These are phyloP conservation scores for Scolanthus callimorphus DNA, from an alignment of 92 coral and sea anemone genomes.

Conservation along the genomic window DNA sequence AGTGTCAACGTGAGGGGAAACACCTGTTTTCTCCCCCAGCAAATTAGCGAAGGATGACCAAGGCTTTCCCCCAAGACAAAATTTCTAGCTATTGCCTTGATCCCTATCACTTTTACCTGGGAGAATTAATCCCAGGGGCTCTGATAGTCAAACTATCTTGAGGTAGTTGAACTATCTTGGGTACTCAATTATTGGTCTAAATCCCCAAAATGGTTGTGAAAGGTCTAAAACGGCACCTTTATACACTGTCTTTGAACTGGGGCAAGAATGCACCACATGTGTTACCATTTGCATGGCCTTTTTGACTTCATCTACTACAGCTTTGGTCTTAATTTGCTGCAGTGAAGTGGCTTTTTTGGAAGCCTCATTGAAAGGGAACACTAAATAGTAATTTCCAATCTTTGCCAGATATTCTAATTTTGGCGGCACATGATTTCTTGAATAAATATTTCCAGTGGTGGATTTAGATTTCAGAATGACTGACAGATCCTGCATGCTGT, in stretches of 20 bases:
- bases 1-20: no score
- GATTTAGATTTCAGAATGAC: neutral
- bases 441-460: neutral
- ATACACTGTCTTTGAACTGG: no score
- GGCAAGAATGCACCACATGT: no score
- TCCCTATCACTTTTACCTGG: no score
- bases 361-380: conserved; percentile 73
- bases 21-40: no score
- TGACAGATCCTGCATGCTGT: neutral
- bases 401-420: conserved; percentile 3
- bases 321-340: conserved; percentile 36
- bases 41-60: no score
- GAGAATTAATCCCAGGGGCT: no score
- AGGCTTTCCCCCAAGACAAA: no score
- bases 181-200: conserved; percentile 29
- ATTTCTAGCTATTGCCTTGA: no score
- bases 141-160: neutral
- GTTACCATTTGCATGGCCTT: conserved; percentile 37
- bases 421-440: neutral
- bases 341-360: conserved; percentile 45
- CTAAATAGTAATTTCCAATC: conserved; percentile 64
- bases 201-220: conserved; percentile 76
- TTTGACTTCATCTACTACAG: conserved; percentile 65
- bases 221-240: conserved; percentile 33
- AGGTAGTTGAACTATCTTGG: neutral